These are phyloP conservation scores for Nibea albiflora DNA, from an alignment of 2,113 vertebrate species.

Conservation along the genomic window DNA sequence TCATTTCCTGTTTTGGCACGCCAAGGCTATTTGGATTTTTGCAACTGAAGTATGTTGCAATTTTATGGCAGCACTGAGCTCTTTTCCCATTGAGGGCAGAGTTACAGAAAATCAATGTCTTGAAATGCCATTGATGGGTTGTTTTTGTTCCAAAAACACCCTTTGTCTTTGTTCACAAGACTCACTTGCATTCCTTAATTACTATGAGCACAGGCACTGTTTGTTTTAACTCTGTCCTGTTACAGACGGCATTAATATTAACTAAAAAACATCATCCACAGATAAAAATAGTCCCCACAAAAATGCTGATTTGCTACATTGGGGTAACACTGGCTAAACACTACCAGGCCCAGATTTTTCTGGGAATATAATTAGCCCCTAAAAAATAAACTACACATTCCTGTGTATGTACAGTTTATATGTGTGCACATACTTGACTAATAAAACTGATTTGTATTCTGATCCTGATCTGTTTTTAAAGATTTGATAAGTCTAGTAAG, in stretches of 20 bases:
- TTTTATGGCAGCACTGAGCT: background rate
- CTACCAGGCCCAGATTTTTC: background rate
- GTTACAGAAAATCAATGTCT: background rate
- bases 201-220: too few species aligned
- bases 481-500: background rate
- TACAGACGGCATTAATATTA: background rate
- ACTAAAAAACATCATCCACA: too few species aligned
- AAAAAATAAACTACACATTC: background rate
- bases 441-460: too few species aligned
- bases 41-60: conserved; percentile 2
- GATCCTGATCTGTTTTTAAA: too few species aligned
- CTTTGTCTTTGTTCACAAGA: too few species aligned
- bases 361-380: too few species aligned
- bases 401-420: too few species aligned
- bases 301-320: background rate
- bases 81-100: background rate
- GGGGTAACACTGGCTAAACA: background rate
- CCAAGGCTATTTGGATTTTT: background rate
- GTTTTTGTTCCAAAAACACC: background rate
- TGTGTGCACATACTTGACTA: too few species aligned
- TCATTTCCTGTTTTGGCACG: conserved; percentile 45
- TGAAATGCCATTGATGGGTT: background rate
- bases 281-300: background rate
- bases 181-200: background rate
- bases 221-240: background rate